A percentile compares a stretch with the other conserved stretches of the same genome.
phyloP scores from a whole-genome alignment of 2,113 vertebrate species.

The Myiagra hebetior region DNA sequence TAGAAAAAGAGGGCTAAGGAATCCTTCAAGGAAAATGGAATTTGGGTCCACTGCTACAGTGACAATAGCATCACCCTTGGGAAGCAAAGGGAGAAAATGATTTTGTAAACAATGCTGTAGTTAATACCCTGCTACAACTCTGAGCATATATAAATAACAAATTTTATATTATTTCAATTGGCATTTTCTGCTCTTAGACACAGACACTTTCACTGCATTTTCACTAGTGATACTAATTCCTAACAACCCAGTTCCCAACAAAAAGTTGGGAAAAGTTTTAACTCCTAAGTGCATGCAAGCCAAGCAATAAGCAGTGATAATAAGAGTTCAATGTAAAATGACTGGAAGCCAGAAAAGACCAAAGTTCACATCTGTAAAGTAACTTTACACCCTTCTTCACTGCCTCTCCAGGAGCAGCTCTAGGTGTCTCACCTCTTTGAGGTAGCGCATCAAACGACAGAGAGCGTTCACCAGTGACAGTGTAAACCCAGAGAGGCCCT shows the following conservation, averaged over 20 bases:
- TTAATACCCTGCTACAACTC: background rate
- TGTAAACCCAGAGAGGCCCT: conserved; percentile 86
- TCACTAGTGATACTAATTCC: background rate
- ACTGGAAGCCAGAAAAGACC: background rate
- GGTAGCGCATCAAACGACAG: conserved; percentile 80
- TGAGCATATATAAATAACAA: background rate
- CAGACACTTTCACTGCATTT: background rate
- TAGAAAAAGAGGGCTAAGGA: background rate
- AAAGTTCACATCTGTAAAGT: background rate
- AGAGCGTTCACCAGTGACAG: conserved; percentile 82
- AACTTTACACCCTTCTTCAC: background rate
- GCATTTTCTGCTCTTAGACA: background rate
- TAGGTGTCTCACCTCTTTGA: conserved; percentile 79
- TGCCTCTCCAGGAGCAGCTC: background rate
- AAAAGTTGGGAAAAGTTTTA: background rate
- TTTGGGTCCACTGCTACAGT: background rate
- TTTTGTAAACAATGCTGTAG: background rate
- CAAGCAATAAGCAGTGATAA: background rate
- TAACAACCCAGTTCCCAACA: background rate
- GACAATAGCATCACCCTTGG: background rate
- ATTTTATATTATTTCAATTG: background rate
- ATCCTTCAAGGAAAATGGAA: background rate
- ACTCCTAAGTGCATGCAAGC: background rate
- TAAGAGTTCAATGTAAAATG: background rate
- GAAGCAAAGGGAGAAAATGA: background rate